These are phyloP conservation scores for Trichoplax adhaerens DNA, from an alignment of 37 sponge, comb jelly and placozoan genomes.

Conservation along the genomic window DNA sequence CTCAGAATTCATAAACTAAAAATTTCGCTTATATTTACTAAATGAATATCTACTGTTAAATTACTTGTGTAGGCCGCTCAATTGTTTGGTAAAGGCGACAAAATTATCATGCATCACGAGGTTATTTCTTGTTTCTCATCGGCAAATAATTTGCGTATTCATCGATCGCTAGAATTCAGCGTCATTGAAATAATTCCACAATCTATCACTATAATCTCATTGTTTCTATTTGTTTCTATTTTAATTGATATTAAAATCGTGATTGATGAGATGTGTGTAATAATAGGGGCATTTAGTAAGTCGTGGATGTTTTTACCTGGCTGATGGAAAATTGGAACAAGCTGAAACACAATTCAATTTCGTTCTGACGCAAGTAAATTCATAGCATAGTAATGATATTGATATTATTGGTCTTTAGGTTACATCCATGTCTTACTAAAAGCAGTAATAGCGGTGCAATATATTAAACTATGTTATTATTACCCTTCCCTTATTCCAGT, in stretches of 20 bases:
- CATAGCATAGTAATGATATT: slow-evolving; percentile 5
- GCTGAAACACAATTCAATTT: slow-evolving; percentile 98
- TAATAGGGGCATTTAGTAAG: slow-evolving; percentile 60
- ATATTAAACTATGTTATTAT: background rate
- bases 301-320: slow-evolving; percentile 81
- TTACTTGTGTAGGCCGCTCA: slow-evolving; percentile 43
- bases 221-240: background rate
- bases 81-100: slow-evolving; percentile 88
- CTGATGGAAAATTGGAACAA: slow-evolving; percentile 92
- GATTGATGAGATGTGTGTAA: too few relatives aligned
- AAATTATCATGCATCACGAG: slow-evolving; percentile 92
- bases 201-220: background rate
- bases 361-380: slow-evolving; percentile 32
- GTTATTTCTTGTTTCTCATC: background rate
- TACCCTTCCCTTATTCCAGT: background rate
- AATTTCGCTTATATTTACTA: background rate
- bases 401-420: slow-evolving; percentile 20
- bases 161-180: background rate
- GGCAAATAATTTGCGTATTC: background rate
- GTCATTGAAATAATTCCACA: background rate
- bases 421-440: slow-evolving; percentile 48
- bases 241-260: too few relatives aligned
- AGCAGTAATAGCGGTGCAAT: background rate
- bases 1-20: too few relatives aligned
- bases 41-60: background rate